Evolutionary conservation across 2,888 invertebrate species (phyloP), one percentile per base, ranked within the genome.

Genomic region (Caenorhabditis sp.): DNA sequence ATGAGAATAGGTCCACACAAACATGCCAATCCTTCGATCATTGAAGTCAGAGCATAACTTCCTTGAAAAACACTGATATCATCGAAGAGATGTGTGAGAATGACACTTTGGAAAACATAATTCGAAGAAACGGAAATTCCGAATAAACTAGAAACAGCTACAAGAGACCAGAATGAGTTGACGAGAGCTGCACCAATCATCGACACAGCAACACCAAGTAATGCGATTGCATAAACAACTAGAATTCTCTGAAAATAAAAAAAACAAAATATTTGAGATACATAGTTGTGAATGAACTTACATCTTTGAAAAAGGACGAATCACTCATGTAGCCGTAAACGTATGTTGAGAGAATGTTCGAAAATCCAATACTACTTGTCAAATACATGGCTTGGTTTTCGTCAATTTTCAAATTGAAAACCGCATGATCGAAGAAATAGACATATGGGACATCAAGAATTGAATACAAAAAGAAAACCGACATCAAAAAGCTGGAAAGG

Each of bases 11-110:
- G 95, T 58, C 95, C 95, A 77, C 94, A 90, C 19, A 95, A 91
- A 88, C 95, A 95, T 1, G 94, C 94, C 37, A 95, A 89, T 1
- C 96, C 96, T 89, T 95, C 95, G 24, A 94, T 93, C 60, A 95
- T 90, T 86, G 95, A 90, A 83, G 95, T 89, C 82, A 95, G 89
- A 0, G 95, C 95, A 87, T 95, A 95, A 4, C 95, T 95, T 88
- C 93, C 94, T 58, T 95, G 94, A 88, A 96, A 94, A 84, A 93
- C 91, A 88, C 94, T 94, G 80, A 95, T 89, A n/a, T 94, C 93
- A 78, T 95, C 93, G 83, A 94, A 91, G 88, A 95, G 93, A 68
- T 95, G 94, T 67, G 95, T 91, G 77, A 95, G 94, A 6, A 77
- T 17, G 6, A 81, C 67, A 3, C 63, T 61, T 19, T 78, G 79